Evolutionary conservation across 2,888 invertebrate species (phyloP).

Genomic region (Philereme vetulata): DNA sequence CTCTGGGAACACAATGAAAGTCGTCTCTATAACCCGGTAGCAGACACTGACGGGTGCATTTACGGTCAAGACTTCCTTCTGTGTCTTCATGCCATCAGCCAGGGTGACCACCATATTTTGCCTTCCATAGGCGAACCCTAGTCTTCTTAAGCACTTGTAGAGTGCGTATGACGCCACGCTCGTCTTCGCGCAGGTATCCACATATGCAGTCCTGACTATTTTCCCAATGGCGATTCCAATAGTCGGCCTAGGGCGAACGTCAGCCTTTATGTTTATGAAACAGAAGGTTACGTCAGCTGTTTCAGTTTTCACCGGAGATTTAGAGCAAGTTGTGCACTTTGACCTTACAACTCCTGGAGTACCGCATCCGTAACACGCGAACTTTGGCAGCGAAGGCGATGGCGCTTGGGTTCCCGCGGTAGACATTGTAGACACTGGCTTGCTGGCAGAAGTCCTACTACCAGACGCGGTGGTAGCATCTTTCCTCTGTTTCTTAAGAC

Average conservation of each 20-base stretch:
- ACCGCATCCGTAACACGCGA: conserved; percentile 34
- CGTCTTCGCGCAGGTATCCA: too few species aligned
- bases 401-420: conserved; percentile 25
- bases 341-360: conserved; percentile 28
- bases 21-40: too few species aligned
- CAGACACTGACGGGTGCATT: too few species aligned
- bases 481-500: conserved; percentile 6
- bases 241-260: conserved; percentile 25
- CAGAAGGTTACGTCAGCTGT: conserved; percentile 26
- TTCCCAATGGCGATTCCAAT: conserved; percentile 27
- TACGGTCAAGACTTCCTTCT: too few species aligned
- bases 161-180: too few species aligned
- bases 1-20: too few species aligned
- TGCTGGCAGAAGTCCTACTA: too few species aligned
- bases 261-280: conserved; percentile 6
- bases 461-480: conserved; percentile 12
- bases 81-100: too few species aligned
- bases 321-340: conserved; percentile 23
- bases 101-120: too few species aligned
- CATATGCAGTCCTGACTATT: conserved; percentile 26
- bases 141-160: too few species aligned
- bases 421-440: background rate
- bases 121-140: too few species aligned
- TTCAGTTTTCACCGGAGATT: background rate
- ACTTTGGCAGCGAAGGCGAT: conserved; percentile 30